Evolutionary conservation across 1,140 invertebrate genomes (phyloP).

Genomic region (Vollenhovia emeryi): DNA sequence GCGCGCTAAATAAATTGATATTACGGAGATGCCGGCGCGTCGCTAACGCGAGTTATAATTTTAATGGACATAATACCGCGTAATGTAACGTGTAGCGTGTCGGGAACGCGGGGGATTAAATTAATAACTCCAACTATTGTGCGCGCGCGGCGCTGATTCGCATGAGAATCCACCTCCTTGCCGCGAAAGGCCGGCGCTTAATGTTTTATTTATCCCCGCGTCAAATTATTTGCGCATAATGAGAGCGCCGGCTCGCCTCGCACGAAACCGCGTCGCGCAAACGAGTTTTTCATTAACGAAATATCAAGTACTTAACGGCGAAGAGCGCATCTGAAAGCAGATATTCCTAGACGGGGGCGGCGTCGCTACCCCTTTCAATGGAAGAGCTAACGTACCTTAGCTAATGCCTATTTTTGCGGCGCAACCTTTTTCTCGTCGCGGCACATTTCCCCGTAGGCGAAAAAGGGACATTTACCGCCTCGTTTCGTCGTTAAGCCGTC

Average conservation of each 20-base stretch:
- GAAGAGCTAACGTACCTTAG: slow-evolving; percentile 53
- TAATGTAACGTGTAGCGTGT: background rate
- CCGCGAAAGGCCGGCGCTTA: slow-evolving; percentile 11
- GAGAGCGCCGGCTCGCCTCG: background rate
- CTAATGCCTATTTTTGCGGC: slow-evolving; percentile 53
- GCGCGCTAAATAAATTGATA: slow-evolving; percentile 14
- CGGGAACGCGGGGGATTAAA: slow-evolving; percentile 25
- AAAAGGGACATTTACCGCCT: slow-evolving; percentile 49
- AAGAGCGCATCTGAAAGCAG: background rate
- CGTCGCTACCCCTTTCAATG: slow-evolving; percentile 36
- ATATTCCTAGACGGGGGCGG: background rate
- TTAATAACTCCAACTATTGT: slow-evolving; percentile 42
- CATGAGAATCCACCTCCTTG: background rate
- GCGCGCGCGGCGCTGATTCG: background rate
- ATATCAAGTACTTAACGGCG: slow-evolving; percentile 53
- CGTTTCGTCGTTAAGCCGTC: slow-evolving; percentile 50
- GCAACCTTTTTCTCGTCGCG: slow-evolving; percentile 21
- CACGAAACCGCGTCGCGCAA: slow-evolving; percentile 30
- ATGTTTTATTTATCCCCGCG: slow-evolving; percentile 55
- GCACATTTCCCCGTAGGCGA: slow-evolving; percentile 41
- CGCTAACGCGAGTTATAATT: slow-evolving; percentile 21
- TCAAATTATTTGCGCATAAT: slow-evolving; percentile 56
- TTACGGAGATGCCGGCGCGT: background rate
- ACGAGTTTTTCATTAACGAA: slow-evolving; percentile 49
- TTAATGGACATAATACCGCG: background rate